phyloP scores from a whole-genome alignment of 2,888 invertebrate species.

The Tridacna gigas region DNA sequence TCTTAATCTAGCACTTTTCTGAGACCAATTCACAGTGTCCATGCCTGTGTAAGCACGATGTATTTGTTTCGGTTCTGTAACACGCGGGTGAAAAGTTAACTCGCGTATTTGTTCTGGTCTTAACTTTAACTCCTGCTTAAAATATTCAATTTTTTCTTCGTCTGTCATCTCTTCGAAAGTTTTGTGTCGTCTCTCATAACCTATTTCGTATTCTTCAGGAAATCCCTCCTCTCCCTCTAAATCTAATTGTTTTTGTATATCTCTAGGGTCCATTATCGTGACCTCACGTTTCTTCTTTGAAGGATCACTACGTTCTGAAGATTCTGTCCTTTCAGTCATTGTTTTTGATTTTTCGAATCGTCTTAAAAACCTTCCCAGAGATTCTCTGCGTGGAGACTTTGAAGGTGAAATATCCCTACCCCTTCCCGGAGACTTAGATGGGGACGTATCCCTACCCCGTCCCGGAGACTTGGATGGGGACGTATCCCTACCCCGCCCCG shows the following conservation, averaged over 20 bases:
- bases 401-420: slow-evolving; percentile 18
- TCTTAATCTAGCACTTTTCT: slow-evolving; percentile 40
- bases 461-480: slow-evolving; percentile 20
- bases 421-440: slow-evolving; percentile 12
- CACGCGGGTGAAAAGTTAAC: slow-evolving; percentile 64
- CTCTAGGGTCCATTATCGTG: slow-evolving; percentile 58
- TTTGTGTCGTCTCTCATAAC: slow-evolving; percentile 33
- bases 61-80: slow-evolving; percentile 61
- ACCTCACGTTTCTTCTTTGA: slow-evolving; percentile 56
- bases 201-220: slow-evolving; percentile 45
- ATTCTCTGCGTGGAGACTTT: slow-evolving; percentile 19
- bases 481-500: slow-evolving; percentile 3
- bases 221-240: slow-evolving; percentile 36
- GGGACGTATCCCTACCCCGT: not conserved
- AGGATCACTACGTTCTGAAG: slow-evolving; percentile 25
- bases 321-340: slow-evolving; percentile 10
- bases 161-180: slow-evolving; percentile 57
- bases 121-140: slow-evolving; percentile 44
- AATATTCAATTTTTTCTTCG: slow-evolving; percentile 58
- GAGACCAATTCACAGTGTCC: slow-evolving; percentile 48
- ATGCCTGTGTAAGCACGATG: slow-evolving; percentile 67
- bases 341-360: slow-evolving; percentile 19
- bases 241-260: slow-evolving; percentile 20
- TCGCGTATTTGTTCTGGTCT: slow-evolving; percentile 62
- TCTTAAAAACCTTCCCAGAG: slow-evolving; percentile 29